Evolutionary conservation across 2,797 vertebrate species (phyloP).

Genomic region (Acipenser transmontanus): DNA sequence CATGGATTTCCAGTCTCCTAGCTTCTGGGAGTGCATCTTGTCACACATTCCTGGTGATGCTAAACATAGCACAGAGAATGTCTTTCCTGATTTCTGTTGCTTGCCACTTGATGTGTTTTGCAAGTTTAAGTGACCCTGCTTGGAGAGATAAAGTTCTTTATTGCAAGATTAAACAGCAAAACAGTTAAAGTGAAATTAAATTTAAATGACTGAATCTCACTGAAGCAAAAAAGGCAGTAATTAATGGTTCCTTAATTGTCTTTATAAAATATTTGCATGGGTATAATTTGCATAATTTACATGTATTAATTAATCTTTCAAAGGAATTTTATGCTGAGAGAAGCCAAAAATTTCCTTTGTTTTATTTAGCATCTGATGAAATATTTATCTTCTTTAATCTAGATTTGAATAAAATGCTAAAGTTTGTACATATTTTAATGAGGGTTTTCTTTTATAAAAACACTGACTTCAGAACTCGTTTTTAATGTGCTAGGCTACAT

Average conservation of each 20-base stretch:
- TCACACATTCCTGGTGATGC: constrained; percentile 80
- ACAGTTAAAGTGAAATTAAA: constrained; percentile 99
- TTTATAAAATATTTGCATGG: constrained; percentile 99
- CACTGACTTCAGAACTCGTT: not conserved
- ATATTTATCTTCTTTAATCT: constrained; percentile 99
- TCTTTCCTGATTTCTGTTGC: constrained; percentile 72
- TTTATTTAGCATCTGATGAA: constrained; percentile 99
- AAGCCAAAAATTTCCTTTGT: constrained; percentile 99
- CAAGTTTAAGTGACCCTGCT: constrained; percentile 91
- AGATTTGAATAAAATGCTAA: constrained; percentile 97
- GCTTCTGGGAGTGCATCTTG: constrained; percentile 78
- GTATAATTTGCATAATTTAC: constrained; percentile 99
- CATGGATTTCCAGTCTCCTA: constrained; percentile 83
- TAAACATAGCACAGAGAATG: constrained; percentile 67
- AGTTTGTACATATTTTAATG: constrained; percentile 91
- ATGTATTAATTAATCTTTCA: constrained; percentile 99
- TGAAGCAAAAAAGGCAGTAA: constrained; percentile 99
- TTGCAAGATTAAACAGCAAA: constrained; percentile 99
- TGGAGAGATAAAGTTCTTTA: constrained; percentile 97
- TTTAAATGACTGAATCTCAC: constrained; percentile 99
- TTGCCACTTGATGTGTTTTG: constrained; percentile 81
- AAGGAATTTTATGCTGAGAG: constrained; percentile 99
- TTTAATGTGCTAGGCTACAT: constrained; percentile 40
- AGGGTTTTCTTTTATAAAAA: constrained; percentile 48
- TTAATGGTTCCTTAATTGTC: constrained; percentile 99